A percentile compares a stretch with the other conserved stretches of the same genome.
phyloP scores from a whole-genome alignment of 2,888 invertebrate species.

The Mycogona germanica region DNA sequence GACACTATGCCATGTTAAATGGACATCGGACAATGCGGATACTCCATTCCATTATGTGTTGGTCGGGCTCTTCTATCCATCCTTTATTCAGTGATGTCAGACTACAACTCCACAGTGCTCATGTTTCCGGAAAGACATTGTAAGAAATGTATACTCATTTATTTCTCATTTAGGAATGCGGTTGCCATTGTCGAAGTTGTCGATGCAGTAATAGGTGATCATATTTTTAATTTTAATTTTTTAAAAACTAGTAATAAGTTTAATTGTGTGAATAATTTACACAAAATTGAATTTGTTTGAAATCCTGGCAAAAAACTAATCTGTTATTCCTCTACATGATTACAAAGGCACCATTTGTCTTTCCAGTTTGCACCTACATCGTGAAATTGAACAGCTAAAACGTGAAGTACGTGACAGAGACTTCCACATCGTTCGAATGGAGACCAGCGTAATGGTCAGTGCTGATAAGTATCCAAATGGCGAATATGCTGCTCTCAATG shows the following conservation, averaged over 20 bases:
- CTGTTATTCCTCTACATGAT: not conserved
- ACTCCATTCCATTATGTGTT: too few relatives aligned
- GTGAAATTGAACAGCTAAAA: slow-evolving; percentile 75
- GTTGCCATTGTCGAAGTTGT: slow-evolving; percentile 46
- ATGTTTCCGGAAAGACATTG: not conserved
- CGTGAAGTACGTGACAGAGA: slow-evolving; percentile 69
- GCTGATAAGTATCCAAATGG: slow-evolving; percentile 49
- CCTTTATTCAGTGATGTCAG: not conserved
- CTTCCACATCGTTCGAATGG: slow-evolving; percentile 69
- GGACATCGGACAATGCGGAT: too few relatives aligned
- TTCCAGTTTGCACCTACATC: slow-evolving; percentile 54
- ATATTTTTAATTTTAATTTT: too few relatives aligned
- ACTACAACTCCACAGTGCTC: too few relatives aligned
- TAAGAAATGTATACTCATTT: not conserved
- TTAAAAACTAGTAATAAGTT: too few relatives aligned
- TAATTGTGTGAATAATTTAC: too few relatives aligned
- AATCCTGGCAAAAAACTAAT: too few relatives aligned
- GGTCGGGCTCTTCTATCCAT: not conserved
- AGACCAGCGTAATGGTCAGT: slow-evolving; percentile 70
- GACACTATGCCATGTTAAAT: too few relatives aligned
- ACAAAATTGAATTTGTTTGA: not conserved
- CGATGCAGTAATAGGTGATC: slow-evolving; percentile 28
- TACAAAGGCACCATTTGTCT: not conserved
- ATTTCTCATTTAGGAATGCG: slow-evolving; percentile 41
- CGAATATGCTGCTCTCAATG: slow-evolving; percentile 62